Evolutionary conservation across 1,140 invertebrate species (phyloP).

Genomic region (honey bee (Apis mellifera)): Amel_HAv3.1 CM009942.2:7538001-7538500

Average conservation of each 20-base stretch:
- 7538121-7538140: too few species aligned
- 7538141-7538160: constrained; percentile 1
- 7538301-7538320: constrained; percentile 34
- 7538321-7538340: constrained; percentile 17
- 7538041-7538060: too few species aligned
- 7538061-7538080: too few species aligned
- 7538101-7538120: too few species aligned
- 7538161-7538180: neutral
- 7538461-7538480: neutral
- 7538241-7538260: constrained; percentile 27
- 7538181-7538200: constrained; percentile 16
- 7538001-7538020: too few species aligned
- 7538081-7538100: too few species aligned
- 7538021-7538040: too few species aligned
- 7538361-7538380: constrained; percentile 8
- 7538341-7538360: neutral
- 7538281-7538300: constrained; percentile 25
- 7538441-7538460: neutral
- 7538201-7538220: constrained; percentile 28
- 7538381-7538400: neutral
- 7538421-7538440: constrained; percentile 1
- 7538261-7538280: neutral
- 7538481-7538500: neutral
- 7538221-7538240: constrained; percentile 23
- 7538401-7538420: neutral